phyloP scores from a whole-genome alignment of 2,888 invertebrate species.

The Apoda limacodes region DNA sequence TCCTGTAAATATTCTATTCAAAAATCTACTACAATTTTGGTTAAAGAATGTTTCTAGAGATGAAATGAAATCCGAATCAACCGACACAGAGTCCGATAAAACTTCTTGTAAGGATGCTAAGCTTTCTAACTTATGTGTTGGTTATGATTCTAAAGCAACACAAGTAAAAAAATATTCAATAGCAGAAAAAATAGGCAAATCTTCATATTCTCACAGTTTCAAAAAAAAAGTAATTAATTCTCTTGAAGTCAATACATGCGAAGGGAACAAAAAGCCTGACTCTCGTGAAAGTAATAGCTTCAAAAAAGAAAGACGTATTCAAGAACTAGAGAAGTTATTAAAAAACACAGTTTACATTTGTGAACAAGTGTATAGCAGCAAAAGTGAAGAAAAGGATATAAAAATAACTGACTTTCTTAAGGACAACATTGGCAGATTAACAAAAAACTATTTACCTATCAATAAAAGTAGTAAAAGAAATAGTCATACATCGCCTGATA shows the following conservation, averaged over 20 bases:
- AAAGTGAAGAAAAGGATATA: conserved; percentile 39
- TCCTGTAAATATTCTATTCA: conserved; percentile 43
- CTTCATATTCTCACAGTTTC: not conserved
- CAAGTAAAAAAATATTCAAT: conserved; percentile 32
- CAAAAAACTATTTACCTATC: too few species aligned
- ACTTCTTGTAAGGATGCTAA: conserved; percentile 39
- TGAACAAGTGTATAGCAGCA: conserved; percentile 27
- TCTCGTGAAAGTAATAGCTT: conserved; percentile 26
- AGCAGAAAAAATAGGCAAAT: conserved; percentile 1
- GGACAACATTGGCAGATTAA: conserved; percentile 32
- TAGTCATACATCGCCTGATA: too few species aligned
- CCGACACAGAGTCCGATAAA: conserved; percentile 33
- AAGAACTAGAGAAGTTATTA: conserved; percentile 44
- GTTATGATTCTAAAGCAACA: conserved; percentile 31
- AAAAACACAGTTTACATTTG: conserved; percentile 50
- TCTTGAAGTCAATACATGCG: conserved; percentile 5
- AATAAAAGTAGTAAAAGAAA: too few species aligned
- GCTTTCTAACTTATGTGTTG: conserved; percentile 30
- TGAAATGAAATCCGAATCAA: conserved; percentile 30
- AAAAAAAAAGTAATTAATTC: conserved; percentile 10
- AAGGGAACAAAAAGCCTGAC: conserved; percentile 1
- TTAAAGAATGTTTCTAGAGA: conserved; percentile 32
- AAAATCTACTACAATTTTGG: conserved; percentile 47
- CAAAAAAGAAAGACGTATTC: conserved; percentile 41
- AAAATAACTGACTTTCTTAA: conserved; percentile 42